These are phyloP conservation scores for Sinocyclocheilus grahami DNA, from an alignment of 2,113 vertebrate genomes.

Conservation along the genomic window DNA sequence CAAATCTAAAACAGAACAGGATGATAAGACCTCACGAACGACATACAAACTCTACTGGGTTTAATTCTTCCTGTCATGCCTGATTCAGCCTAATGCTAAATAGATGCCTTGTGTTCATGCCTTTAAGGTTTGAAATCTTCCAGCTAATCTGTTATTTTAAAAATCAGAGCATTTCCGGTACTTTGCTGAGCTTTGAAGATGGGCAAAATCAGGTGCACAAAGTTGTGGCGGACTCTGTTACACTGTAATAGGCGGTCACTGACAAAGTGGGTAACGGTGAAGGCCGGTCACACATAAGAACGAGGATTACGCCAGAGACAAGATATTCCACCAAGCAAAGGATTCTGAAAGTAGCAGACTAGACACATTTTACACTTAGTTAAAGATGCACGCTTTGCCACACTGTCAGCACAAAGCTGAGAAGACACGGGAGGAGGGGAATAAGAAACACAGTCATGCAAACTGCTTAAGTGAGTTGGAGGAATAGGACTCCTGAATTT, in stretches of 20 bases:
- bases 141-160: background rate
- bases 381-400: slow-evolving; percentile 59
- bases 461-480: background rate
- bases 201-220: background rate
- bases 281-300: slow-evolving; percentile 61
- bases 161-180: background rate
- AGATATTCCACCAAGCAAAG: slow-evolving; percentile 57
- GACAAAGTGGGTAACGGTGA: slow-evolving; percentile 41
- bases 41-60: background rate
- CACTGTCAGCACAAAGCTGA: slow-evolving; percentile 54
- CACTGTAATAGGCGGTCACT: slow-evolving; percentile 32
- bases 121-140: background rate
- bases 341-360: slow-evolving; percentile 60
- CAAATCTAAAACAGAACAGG: slow-evolving; percentile 63
- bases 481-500: background rate
- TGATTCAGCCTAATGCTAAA: slow-evolving; percentile 1
- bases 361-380: slow-evolving; percentile 65
- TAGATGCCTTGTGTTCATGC: background rate
- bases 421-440: slow-evolving; percentile 31
- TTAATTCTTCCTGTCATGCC: background rate
- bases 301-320: slow-evolving; percentile 62
- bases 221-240: slow-evolving; percentile 30
- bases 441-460: background rate
- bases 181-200: background rate
- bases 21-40: background rate